Conservation (phyloP, 2,113 vertebrate species). For the Anoplopoma fimbria region DNA sequence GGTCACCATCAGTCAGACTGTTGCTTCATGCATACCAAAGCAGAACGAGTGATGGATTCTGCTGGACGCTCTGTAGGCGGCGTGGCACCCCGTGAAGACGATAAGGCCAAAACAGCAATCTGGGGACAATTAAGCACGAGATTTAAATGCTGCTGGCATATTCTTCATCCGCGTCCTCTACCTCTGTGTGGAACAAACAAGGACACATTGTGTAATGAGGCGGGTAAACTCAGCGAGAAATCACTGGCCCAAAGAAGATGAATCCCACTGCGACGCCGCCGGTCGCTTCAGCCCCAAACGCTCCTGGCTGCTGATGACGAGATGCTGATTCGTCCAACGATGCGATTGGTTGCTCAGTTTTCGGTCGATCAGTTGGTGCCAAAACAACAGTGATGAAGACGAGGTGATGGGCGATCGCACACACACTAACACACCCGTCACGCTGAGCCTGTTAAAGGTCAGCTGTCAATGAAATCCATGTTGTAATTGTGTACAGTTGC, state of each 20-base stretch:
- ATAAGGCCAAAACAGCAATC: neutral
- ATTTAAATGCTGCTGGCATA: neutral
- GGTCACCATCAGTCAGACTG: neutral
- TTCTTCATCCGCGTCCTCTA: neutral
- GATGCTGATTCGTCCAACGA: constrained; percentile 28
- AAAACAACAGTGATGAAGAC: neutral
- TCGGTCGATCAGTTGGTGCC: neutral
- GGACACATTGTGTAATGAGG: constrained; percentile 32
- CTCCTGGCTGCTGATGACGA: constrained; percentile 7
- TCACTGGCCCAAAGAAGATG: constrained; percentile 41
- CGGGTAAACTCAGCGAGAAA: constrained; percentile 14
- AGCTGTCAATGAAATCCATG: constrained; percentile 1
- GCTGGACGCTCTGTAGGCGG: neutral
- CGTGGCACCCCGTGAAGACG: neutral
- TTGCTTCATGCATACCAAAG: neutral
- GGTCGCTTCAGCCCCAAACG: neutral
- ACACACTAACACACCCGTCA: neutral
- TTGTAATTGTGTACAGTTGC: neutral
- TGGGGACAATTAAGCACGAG: neutral
- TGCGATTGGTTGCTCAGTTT: neutral
- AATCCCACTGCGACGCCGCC: constrained; percentile 16
- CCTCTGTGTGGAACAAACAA: constrained; percentile 1
- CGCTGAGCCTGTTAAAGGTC: constrained; percentile 26
- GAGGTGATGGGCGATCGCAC: neutral
- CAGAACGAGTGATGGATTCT: neutral